Base-by-base conservation (phyloP, 2,113 vertebrate genomes). In the Myxocyprinus asiaticus region DNA sequence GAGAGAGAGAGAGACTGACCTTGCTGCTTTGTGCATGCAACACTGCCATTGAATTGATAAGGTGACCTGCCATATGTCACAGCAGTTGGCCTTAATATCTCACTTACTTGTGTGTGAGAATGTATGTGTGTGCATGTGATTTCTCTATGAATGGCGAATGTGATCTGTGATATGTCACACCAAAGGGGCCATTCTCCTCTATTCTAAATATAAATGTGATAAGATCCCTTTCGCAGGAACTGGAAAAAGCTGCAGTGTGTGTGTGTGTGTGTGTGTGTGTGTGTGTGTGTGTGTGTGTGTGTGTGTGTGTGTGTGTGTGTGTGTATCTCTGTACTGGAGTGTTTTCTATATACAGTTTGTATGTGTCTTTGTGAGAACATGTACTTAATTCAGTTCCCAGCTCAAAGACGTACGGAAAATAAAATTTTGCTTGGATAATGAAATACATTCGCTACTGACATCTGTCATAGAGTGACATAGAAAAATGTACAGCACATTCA, bases 121-220 rank as follows among this genome's bases (percentile, higher is more conserved):
- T 63, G 55, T 61, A 45, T 55, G 22, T 4, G n/a, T 10, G 43
- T 44, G 71, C 3, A 22, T 7, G 10, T n/a, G 58, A 50, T 68
- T 59, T 69, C 47, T 75, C 63, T 63, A 53, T 88, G 81, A 83
- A 85, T 61, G 76, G 63, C 82, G 76, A 82, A 77, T 78, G 72
- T 80, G 86, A 84, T 69, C 85, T 91, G 86, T 83, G 78, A 74
- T 84, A 83, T 90, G 83, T 92, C 87, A 89, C 77, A 82, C 79
- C 70, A 81, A 56, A 76, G 68, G 12, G 67, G 70, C 58, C 71
- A 79, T 82, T 74, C 17, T 80, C 82, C 66, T 79, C 70, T 47
- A 76, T 77, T 88, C 90, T 85, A 92, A 92, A 92, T 91, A 89
- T 92, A 91, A 90, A 86, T 82, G 86, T 80, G 89, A 92, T 91